A percentile compares a stretch with the other conserved stretches of the same genome.
Evolutionary conservation across 64 coral and sea anemone species (phyloP).

Genomic region (Pocillopora verrucosa): DNA sequence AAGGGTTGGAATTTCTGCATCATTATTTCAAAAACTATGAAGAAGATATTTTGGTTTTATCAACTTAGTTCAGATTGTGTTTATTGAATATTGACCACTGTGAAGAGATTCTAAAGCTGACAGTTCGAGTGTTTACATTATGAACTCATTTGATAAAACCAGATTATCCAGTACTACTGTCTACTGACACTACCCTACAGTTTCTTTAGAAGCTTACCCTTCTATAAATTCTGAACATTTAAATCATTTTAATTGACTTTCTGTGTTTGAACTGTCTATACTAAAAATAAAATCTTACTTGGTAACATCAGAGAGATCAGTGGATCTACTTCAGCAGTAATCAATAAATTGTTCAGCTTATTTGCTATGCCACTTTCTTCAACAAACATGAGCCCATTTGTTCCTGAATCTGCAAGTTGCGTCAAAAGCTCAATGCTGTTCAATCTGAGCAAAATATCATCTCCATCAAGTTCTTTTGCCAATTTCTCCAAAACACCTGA

Average conservation of each 20-base stretch:
- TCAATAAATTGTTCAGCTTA: constrained; percentile 75
- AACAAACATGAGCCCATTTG: constrained; percentile 63
- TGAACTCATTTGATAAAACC: no score
- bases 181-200: no score
- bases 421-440: constrained; percentile 90
- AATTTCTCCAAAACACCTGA: constrained; percentile 69
- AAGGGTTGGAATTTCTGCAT: no score
- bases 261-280: no score
- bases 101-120: no score
- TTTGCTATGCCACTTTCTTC: constrained; percentile 68
- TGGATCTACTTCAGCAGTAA: constrained; percentile 63
- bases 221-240: neutral
- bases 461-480: constrained; percentile 70
- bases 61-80: no score
- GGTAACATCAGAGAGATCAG: constrained; percentile 71
- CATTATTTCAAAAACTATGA: no score
- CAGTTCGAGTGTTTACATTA: no score
- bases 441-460: constrained; percentile 80
- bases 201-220: neutral
- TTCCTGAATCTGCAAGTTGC: constrained; percentile 57
- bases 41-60: no score
- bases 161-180: no score
- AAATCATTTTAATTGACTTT: no score
- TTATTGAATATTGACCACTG: no score
- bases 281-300: constrained; percentile 48